phyloP scores from a whole-genome alignment of 2,888 invertebrate genomes.

The Molanna angustata region DNA sequence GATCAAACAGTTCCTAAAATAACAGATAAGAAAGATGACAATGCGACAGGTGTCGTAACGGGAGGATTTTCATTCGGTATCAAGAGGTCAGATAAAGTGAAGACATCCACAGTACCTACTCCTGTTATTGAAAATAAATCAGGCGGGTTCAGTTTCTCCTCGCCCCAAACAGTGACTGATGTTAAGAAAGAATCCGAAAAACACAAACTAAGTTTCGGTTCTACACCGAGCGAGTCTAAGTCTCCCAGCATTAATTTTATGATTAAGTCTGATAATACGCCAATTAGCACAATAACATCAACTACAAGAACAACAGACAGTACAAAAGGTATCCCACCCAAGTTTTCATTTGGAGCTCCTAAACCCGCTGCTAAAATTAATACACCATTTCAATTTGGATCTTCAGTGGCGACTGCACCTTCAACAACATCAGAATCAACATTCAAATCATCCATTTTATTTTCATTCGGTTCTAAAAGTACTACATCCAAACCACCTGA shows the following conservation, averaged over 20 bases:
- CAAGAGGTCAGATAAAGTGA: conserved; percentile 30
- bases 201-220: too few relatives aligned
- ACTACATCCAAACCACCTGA: not conserved
- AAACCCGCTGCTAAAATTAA: conserved; percentile 19
- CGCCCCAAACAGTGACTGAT: conserved; percentile 9
- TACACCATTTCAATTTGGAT: conserved; percentile 40
- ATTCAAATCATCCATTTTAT: conserved; percentile 7
- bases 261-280: too few relatives aligned
- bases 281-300: too few relatives aligned
- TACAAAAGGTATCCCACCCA: too few relatives aligned
- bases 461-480: not conserved
- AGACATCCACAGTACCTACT: not conserved
- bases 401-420: conserved; percentile 29
- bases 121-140: conserved; percentile 9
- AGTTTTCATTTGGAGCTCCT: conserved; percentile 38
- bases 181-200: conserved; percentile 9
- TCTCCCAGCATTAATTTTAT: too few relatives aligned
- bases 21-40: conserved; percentile 10
- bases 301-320: too few relatives aligned
- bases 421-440: conserved; percentile 10
- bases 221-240: too few relatives aligned
- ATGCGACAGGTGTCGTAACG: not conserved
- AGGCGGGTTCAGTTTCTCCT: conserved; percentile 11
- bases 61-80: conserved; percentile 30
- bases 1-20: conserved; percentile 5